Base-by-base conservation (phyloP, 2,113 vertebrate genomes). In the Festucalex cinctus region DNA sequence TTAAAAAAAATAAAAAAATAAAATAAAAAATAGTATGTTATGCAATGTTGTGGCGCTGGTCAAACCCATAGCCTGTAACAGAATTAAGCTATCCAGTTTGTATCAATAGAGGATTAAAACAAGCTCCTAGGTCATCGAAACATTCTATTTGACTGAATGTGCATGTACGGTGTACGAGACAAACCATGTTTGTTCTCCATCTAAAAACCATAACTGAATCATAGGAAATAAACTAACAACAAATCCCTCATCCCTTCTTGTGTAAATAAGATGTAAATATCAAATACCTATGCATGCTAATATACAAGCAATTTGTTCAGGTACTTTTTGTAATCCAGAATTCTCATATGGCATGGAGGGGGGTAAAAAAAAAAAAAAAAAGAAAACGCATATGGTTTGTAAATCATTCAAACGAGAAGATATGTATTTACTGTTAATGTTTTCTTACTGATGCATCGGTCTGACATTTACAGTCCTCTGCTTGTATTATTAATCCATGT, bases 251-350 rank as follows among this genome's bases (percentile, higher is more conserved):
- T n/a, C n/a, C n/a, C n/a, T n/a, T 93, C 88, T 92, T 92, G 77
- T 98, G 95, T 98, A 97, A 94, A 98, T 97, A 97, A 83, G 87
- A 71, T 96, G 95, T 98, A 96, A 95, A 98, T 96, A 95, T 82
- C 85, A 91, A 93, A 91, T 90, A 94, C 84, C 94, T 94, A 93
- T 95, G 96, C 96, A 98, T 98, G 96, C 90, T 94, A 92, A 93
- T 92, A 94, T 91, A 93, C 93, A 95, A 94, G 92, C 92, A 91
- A 95, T 96, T 91, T 91, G 91, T 97, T 98, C 95, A 97, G 95
- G 95, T 96, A 96, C 94, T 95, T 98, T n/a, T 92, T 95, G 93
- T 97, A 97, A 97, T 95, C 91, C 87, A 80, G 88, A 93, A 91
- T 86, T 88, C 84, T 90, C 87, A 90, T 91, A 89, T 88, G 94